These are phyloP conservation scores for Struthio camelus DNA, from an alignment of 2,113 vertebrate species.

Conservation along the genomic window DNA sequence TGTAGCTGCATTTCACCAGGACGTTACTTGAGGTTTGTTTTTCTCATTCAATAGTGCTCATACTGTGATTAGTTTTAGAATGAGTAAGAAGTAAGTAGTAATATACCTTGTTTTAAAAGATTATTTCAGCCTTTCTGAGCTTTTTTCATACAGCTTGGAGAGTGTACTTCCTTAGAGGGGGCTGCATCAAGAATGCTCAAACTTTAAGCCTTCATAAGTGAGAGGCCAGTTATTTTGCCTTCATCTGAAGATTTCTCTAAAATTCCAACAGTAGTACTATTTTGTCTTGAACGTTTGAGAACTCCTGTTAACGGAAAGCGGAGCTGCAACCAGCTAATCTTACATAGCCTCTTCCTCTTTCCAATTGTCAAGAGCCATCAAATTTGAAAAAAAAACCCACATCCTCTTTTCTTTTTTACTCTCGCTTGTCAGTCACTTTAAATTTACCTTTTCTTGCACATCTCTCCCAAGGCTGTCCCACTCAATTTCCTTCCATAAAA, in stretches of 20 bases:
- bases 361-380: not conserved
- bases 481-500: not conserved
- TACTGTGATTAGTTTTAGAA: not conserved
- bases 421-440: not conserved
- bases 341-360: not conserved
- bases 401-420: not conserved
- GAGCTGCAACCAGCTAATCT: not conserved
- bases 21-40: not conserved
- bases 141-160: not conserved
- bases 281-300: not conserved
- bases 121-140: not conserved
- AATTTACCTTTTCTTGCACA: not conserved
- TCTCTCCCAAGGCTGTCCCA: not conserved
- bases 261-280: not conserved
- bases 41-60: not conserved
- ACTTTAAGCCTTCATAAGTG: not conserved
- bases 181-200: not conserved
- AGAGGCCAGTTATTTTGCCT: not conserved
- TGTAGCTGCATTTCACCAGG: not conserved
- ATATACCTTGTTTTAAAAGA: not conserved
- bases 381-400: not conserved
- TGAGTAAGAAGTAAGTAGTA: not conserved
- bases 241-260: not conserved
- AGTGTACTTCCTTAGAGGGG: not conserved
- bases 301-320: not conserved